These are phyloP conservation scores for Pterobdella sp. DNA, from an alignment of 2,888 invertebrate genomes.

Conservation along the genomic window DNA sequence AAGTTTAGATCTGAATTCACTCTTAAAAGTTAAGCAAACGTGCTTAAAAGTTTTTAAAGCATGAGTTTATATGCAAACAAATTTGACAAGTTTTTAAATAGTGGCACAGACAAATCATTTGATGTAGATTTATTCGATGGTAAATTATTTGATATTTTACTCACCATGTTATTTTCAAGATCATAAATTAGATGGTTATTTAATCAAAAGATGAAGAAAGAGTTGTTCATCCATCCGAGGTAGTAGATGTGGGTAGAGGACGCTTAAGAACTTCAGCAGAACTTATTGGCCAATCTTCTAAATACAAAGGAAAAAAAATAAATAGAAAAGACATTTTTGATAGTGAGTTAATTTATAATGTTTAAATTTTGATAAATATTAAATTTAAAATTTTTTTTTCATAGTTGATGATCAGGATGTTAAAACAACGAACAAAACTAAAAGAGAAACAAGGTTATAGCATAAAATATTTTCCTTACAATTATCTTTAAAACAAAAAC, in stretches of 20 bases:
- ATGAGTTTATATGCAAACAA: not conserved
- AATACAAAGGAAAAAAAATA: conserved; percentile 2
- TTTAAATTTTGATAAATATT: too few species aligned
- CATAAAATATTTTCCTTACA: not conserved
- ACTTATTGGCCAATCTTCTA: not conserved
- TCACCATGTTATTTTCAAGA: not conserved
- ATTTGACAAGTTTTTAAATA: conserved; percentile 6
- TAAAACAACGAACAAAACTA: too few species aligned
- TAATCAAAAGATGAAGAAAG: not conserved
- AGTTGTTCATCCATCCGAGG: not conserved
- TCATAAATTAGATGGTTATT: not conserved
- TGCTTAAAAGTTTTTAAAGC: too few species aligned
- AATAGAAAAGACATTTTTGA: not conserved
- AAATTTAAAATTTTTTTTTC: too few species aligned
- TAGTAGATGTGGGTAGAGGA: not conserved
- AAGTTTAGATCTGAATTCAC: not conserved
- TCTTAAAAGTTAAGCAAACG: not conserved
- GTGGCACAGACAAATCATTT: not conserved
- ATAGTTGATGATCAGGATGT: too few species aligned
- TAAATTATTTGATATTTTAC: not conserved
- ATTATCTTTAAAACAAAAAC: too few species aligned
- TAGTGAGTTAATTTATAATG: too few species aligned
- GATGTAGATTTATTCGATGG: not conserved
- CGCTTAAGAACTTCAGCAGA: not conserved
- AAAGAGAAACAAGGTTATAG: too few species aligned